Percentiles rank a stretch among this genome's conserved stretches.
Conservation (phyloP, 2,113 vertebrate genomes). For the Dendrocopos noguchii region DNA sequence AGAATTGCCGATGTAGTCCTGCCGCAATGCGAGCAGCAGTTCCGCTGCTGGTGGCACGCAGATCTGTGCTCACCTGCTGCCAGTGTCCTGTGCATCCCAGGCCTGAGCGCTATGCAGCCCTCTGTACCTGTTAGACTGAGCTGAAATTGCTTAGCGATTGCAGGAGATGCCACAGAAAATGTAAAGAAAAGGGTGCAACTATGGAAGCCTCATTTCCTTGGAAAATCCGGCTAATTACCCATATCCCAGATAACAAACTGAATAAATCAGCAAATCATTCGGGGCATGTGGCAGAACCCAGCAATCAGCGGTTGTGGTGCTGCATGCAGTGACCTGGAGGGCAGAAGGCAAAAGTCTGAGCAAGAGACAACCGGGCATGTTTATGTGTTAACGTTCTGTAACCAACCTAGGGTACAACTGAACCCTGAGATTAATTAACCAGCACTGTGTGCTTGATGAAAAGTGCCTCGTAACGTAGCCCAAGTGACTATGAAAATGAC, state of each 20-base stretch:
- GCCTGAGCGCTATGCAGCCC: fast-evolving
- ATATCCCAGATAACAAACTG: background rate
- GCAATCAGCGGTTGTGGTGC: fast-evolving
- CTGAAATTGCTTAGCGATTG: background rate
- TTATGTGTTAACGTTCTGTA: too few species aligned
- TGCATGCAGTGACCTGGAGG: fast-evolving
- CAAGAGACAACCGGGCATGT: too few species aligned
- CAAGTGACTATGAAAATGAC: background rate
- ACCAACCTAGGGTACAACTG: too few species aligned
- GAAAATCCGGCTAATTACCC: background rate
- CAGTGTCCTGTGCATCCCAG: too few species aligned
- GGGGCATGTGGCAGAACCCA: background rate
- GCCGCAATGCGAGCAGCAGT: fast-evolving
- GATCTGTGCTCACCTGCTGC: background rate
- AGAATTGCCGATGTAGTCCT: fast-evolving
- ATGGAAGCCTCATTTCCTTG: background rate
- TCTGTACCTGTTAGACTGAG: fast-evolving
- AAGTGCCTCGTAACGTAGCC: fast-evolving
- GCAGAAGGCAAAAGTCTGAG: background rate
- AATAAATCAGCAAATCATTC: background rate
- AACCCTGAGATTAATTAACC: background rate
- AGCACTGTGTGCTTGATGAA: background rate
- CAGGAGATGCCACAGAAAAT: background rate
- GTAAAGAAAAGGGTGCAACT: fast-evolving
- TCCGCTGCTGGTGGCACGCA: background rate